Conservation (phyloP, 2,113 vertebrate genomes). For the Chlamydotis undulata region DNA sequence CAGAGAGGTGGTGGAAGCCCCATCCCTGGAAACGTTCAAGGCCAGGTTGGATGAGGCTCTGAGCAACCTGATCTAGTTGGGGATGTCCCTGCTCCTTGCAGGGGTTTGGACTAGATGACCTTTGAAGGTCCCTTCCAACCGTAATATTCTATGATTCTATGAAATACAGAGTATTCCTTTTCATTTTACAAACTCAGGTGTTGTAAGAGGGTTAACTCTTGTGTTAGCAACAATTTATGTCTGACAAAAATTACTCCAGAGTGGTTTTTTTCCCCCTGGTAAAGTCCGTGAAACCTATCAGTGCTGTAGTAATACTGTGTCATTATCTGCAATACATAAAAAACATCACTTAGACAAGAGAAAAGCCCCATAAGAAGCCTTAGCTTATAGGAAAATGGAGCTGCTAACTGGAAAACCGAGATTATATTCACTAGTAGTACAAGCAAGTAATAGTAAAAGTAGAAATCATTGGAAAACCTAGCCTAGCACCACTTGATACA, state of each 20-base stretch:
- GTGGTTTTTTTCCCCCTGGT: background rate
- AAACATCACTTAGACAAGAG: background rate
- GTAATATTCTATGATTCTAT: too few relatives aligned
- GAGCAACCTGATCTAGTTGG: too few relatives aligned
- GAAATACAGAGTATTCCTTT: background rate
- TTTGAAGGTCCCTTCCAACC: too few relatives aligned
- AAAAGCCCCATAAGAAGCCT: background rate
- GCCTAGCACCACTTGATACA: background rate
- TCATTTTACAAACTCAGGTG: background rate
- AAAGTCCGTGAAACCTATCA: background rate
- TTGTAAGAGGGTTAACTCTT: slow-evolving; percentile 9
- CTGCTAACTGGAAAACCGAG: background rate
- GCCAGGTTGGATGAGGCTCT: too few relatives aligned
- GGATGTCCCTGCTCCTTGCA: too few relatives aligned
- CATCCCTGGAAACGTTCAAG: too few relatives aligned
- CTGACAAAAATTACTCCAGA: background rate
- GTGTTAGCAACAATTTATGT: background rate
- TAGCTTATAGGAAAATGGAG: background rate
- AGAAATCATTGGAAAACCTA: background rate
- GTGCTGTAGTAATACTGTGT: background rate
- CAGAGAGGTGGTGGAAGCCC: too few relatives aligned
- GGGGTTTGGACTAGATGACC: too few relatives aligned
- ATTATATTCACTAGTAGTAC: background rate
- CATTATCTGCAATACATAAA: slow-evolving; percentile 1
- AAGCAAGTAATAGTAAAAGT: background rate